These are phyloP conservation scores for Chaetops frenatus DNA, from an alignment of 2,113 vertebrate species.

Conservation along the genomic window DNA sequence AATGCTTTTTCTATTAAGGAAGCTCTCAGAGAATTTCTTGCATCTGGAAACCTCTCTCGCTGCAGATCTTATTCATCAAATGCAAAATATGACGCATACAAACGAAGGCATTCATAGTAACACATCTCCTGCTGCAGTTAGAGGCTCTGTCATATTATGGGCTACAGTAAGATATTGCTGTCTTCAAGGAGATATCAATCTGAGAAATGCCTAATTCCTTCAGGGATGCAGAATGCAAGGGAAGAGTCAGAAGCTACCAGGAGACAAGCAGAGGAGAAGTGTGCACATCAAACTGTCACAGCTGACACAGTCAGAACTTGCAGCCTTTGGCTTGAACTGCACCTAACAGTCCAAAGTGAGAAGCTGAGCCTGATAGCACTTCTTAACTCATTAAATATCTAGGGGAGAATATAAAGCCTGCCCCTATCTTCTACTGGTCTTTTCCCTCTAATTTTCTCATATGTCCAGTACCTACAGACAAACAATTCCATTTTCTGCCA, in stretches of 20 bases:
- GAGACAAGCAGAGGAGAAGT: background rate
- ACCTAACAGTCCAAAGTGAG: background rate
- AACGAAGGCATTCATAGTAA: background rate
- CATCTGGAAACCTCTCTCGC: background rate
- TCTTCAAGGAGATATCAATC: background rate
- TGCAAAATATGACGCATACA: background rate
- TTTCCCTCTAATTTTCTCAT: background rate
- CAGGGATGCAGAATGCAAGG: background rate
- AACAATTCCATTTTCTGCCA: background rate
- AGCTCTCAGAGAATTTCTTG: background rate
- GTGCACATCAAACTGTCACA: background rate
- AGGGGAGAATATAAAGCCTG: background rate
- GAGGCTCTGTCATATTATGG: background rate
- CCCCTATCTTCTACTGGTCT: background rate
- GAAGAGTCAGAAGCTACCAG: background rate
- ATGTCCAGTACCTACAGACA: background rate
- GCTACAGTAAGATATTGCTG: background rate
- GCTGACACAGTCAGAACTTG: background rate
- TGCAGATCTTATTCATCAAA: background rate
- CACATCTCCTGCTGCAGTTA: background rate
- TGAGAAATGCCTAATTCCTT: background rate
- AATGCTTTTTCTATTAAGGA: slow-evolving; percentile 34
- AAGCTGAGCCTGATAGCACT: background rate
- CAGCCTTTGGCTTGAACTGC: background rate
- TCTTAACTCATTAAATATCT: background rate